Evolutionary conservation across 1,140 invertebrate species (phyloP).

Genomic region (Drosophila sucinea): DNA sequence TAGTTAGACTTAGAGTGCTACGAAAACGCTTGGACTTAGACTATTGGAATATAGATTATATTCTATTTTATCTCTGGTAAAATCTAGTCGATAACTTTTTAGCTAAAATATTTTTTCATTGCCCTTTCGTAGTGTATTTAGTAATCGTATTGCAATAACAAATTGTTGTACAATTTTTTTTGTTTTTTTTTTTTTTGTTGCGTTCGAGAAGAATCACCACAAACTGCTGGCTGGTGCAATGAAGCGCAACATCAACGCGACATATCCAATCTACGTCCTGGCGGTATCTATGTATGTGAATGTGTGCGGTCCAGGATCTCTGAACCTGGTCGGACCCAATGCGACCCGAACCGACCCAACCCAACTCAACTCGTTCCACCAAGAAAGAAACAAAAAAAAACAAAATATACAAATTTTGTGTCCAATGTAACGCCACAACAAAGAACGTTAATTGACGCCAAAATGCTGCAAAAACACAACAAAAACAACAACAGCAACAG

Average conservation of each 20-base stretch:
- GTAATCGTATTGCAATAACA: not conserved
- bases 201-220: slow-evolving; percentile 30
- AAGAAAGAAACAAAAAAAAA: slow-evolving; percentile 37
- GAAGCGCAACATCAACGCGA: slow-evolving; percentile 66
- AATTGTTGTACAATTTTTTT: not conserved
- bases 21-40: no score
- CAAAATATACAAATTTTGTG: slow-evolving; percentile 33
- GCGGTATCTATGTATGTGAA: slow-evolving; percentile 38
- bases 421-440: slow-evolving; percentile 82
- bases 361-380: not conserved
- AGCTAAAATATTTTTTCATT: no score
- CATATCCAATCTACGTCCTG: slow-evolving; percentile 64
- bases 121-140: slow-evolving; percentile 22
- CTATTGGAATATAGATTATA: no score
- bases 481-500: slow-evolving; percentile 24
- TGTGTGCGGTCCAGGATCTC: slow-evolving; percentile 51
- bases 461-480: slow-evolving; percentile 62
- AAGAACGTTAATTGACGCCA: slow-evolving; percentile 81
- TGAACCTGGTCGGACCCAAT: slow-evolving; percentile 17
- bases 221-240: slow-evolving; percentile 61
- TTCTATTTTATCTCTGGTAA: no score
- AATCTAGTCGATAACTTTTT: no score
- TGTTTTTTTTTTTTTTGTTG: slow-evolving; percentile 15
- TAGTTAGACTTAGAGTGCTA: no score
- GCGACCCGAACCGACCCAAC: no score